Percentiles rank a stretch among this genome's conserved stretches.
phyloP scores from a whole-genome alignment of 1,140 invertebrate species.

The Pemphigus obesinymphae region DNA sequence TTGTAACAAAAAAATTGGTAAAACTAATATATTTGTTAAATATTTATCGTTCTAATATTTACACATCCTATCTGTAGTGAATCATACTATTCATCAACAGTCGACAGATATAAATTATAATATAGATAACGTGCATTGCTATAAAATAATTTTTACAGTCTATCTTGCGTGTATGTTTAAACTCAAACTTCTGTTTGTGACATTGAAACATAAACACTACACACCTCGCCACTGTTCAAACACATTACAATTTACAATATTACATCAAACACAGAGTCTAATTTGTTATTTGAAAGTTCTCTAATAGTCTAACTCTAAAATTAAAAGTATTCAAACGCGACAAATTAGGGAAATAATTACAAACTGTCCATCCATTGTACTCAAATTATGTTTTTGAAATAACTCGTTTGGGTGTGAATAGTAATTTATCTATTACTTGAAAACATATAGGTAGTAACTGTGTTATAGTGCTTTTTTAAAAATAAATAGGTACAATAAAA shows the following conservation, averaged over 20 bases:
- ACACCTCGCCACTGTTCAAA: background rate
- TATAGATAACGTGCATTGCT: background rate
- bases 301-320: background rate
- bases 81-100: background rate
- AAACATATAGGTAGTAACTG: background rate
- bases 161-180: background rate
- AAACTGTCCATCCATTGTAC: background rate
- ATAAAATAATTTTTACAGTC: background rate
- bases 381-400: constrained; percentile 1
- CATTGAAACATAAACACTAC: background rate
- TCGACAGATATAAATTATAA: background rate
- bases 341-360: constrained; percentile 17
- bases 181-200: background rate
- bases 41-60: background rate
- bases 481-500: background rate
- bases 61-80: background rate
- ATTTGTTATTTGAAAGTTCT: background rate
- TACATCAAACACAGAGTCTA: background rate
- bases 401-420: background rate
- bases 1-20: too few relatives aligned
- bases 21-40: background rate
- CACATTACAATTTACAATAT: background rate
- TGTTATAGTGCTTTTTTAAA: background rate
- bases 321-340: background rate
- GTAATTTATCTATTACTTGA: constrained; percentile 19